Evolutionary conservation across 2,113 vertebrate genomes (phyloP).

Genomic region (Pseudolaguvia tuberculata): DNA sequence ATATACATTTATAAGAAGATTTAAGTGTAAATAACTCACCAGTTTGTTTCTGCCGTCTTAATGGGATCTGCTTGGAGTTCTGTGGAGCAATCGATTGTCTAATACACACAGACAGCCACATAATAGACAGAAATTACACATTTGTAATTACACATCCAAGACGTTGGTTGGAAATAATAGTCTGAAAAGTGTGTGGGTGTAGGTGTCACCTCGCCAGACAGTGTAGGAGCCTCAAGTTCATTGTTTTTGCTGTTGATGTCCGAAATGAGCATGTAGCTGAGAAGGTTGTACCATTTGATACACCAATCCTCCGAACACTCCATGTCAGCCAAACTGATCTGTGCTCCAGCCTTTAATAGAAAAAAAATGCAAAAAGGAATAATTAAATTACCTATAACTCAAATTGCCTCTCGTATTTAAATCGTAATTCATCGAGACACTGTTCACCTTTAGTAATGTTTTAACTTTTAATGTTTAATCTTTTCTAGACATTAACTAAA

Average conservation of each 20-base stretch:
- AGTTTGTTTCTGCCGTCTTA: slow-evolving; percentile 64
- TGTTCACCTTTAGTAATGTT: no score
- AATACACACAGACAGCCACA: no score
- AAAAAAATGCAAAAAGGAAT: slow-evolving; percentile 13
- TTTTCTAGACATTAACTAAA: no score
- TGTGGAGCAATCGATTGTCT: slow-evolving; percentile 73
- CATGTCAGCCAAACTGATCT: slow-evolving; percentile 90
- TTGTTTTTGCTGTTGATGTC: slow-evolving; percentile 69
- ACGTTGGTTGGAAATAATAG: background rate
- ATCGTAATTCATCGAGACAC: no score
- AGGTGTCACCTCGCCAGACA: slow-evolving; percentile 63
- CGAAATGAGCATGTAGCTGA: slow-evolving; percentile 77
- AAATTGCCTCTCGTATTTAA: no score
- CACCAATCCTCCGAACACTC: slow-evolving; percentile 76
- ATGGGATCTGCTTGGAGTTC: slow-evolving; percentile 66
- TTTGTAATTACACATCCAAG: background rate
- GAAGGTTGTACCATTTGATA: slow-evolving; percentile 89
- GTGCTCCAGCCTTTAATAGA: slow-evolving; percentile 79
- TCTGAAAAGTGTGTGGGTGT: background rate
- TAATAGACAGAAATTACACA: slow-evolving; percentile 9
- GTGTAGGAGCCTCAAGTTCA: slow-evolving; percentile 49
- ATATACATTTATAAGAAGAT: background rate
- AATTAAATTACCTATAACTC: no score
- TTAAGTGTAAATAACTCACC: slow-evolving; percentile 64
- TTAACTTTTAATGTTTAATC: no score